Conservation (phyloP, 2,113 vertebrate species). For the Saccopteryx leptura region DNA sequence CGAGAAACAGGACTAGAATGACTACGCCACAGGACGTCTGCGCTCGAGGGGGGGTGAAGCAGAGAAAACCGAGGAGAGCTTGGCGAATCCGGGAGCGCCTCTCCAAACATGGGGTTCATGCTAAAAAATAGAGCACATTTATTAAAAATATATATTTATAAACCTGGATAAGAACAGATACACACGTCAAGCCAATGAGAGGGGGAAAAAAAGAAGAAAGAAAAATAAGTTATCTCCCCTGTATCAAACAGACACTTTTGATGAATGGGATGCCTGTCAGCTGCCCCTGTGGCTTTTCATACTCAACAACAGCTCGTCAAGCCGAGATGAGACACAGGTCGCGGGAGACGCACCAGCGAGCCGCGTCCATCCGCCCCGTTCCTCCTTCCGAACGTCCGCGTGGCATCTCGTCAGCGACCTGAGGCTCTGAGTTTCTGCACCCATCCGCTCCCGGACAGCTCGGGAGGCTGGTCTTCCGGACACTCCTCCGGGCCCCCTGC, state of each 20-base stretch:
- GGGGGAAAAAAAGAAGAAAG: constrained; percentile 79
- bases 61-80: constrained; percentile 80
- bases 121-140: constrained; percentile 93
- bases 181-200: constrained; percentile 85
- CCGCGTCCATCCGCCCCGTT: rapidly evolving
- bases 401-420: neutral
- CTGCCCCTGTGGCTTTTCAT: constrained; percentile 73
- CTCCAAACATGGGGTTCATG: constrained; percentile 90
- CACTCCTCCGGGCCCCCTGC: rapidly evolving
- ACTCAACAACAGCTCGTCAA: constrained; percentile 67
- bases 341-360: neutral
- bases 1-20: constrained; percentile 22
- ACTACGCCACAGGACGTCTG: constrained; percentile 67
- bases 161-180: constrained; percentile 89
- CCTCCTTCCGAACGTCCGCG: neutral
- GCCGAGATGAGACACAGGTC: neutral
- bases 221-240: constrained; percentile 83
- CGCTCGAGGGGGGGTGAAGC: constrained; percentile 73
- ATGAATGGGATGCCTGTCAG: constrained; percentile 68
- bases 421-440: neutral
- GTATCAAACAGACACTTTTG: constrained; percentile 83
- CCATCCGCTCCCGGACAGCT: rapidly evolving
- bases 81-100: constrained; percentile 78
- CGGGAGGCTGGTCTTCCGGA: neutral
- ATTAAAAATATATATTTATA: constrained; percentile 94